These are phyloP conservation scores for Sander lucioperca DNA, from an alignment of 2,113 vertebrate genomes.

Conservation along the genomic window DNA sequence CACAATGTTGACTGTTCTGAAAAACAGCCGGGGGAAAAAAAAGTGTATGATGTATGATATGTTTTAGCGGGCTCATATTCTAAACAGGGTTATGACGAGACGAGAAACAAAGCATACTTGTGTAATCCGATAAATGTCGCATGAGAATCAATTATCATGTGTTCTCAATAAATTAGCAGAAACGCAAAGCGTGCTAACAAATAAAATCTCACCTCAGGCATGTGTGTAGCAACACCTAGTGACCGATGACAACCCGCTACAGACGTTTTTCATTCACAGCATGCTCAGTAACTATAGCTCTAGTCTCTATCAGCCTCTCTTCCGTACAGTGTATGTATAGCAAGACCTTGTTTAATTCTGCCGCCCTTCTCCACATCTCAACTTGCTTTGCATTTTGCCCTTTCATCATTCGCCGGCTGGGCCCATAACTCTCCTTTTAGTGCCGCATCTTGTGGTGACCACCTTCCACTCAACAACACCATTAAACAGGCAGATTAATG, in stretches of 20 bases:
- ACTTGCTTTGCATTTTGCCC: conserved; percentile 62
- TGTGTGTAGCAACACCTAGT: conserved; percentile 21
- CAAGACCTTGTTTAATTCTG: conserved; percentile 48
- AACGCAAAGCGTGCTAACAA: background rate
- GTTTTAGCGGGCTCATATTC: conserved; percentile 21
- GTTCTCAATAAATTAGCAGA: conserved; percentile 30
- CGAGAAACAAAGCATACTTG: conserved; percentile 1
- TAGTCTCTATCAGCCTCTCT: background rate
- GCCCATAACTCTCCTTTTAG: conserved; percentile 74
- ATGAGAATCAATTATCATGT: conserved; percentile 40
- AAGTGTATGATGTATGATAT: conserved; percentile 8
- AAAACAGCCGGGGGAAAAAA: conserved; percentile 28
- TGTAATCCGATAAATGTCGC: conserved; percentile 30
- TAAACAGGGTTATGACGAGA: background rate
- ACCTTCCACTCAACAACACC: conserved; percentile 74
- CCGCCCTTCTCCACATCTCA: conserved; percentile 28
- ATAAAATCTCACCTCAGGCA: conserved; percentile 3
- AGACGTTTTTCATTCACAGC: conserved; percentile 7
- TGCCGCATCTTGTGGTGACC: conserved; percentile 63
- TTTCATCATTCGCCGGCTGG: conserved; percentile 54
- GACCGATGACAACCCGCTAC: background rate
- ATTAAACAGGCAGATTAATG: conserved; percentile 80
- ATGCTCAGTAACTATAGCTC: background rate
- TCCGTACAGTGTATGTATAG: too few species aligned
- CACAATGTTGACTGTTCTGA: conserved; percentile 17